Conservation (phyloP, 1,140 invertebrate species). For the Parapsyche elsis region DNA sequence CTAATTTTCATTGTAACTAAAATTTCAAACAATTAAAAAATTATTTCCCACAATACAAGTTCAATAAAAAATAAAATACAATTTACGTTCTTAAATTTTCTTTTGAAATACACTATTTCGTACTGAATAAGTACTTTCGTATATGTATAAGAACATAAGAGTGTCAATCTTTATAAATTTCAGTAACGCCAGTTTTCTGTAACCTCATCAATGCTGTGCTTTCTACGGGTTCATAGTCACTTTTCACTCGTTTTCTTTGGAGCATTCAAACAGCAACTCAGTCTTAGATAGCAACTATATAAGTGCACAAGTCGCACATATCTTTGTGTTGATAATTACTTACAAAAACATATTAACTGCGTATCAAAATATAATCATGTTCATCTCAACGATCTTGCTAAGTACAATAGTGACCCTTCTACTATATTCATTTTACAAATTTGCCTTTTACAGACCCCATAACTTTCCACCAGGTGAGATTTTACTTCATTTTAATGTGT, state of each 20-base stretch:
- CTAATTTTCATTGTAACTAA: no score
- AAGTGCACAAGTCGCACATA: no score
- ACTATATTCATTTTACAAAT: constrained; percentile 47
- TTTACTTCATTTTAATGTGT: neutral
- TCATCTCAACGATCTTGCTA: constrained; percentile 21
- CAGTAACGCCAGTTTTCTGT: neutral
- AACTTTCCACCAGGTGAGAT: constrained; percentile 49
- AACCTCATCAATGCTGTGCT: no score
- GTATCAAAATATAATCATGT: constrained; percentile 2
- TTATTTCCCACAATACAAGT: no score
- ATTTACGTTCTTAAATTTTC: no score
- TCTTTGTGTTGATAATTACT: no score
- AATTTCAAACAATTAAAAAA: no score
- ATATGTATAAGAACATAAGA: no score
- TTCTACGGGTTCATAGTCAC: neutral
- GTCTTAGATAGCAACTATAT: neutral
- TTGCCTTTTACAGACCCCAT: constrained; percentile 33
- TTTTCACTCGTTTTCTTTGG: neutral
- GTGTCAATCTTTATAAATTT: no score
- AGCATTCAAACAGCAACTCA: neutral
- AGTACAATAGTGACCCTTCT: constrained; percentile 27
- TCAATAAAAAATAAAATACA: no score
- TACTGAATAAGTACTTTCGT: no score
- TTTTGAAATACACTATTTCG: no score
- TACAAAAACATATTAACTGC: neutral